Evolutionary conservation across 2,888 invertebrate genomes (phyloP).

Genomic region (Pristionchus mayeri): DNA sequence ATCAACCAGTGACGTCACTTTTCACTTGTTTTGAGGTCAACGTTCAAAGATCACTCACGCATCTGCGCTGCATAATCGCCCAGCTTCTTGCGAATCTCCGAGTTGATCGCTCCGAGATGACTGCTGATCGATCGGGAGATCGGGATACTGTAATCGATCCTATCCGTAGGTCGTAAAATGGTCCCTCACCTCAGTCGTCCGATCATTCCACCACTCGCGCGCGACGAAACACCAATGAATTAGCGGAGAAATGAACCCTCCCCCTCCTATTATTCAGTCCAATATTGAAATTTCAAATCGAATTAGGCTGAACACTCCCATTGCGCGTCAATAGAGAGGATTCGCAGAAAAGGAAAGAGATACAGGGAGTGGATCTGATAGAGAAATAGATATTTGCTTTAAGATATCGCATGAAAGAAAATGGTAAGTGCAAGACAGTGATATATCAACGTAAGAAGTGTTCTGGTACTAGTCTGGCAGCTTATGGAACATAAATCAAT

Average conservation of each 20-base stretch:
- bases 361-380: too few relatives aligned
- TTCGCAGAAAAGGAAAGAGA: too few relatives aligned
- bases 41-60: conserved; percentile 21
- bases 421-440: too few relatives aligned
- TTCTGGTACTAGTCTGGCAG: too few relatives aligned
- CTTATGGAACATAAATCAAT: too few relatives aligned
- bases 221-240: background rate
- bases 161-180: too few relatives aligned
- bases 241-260: background rate
- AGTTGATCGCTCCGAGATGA: conserved; percentile 30
- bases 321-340: too few relatives aligned
- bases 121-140: conserved; percentile 23
- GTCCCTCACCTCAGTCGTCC: background rate
- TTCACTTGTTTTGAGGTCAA: background rate
- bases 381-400: too few relatives aligned
- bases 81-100: conserved; percentile 17
- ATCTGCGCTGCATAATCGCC: conserved; percentile 8
- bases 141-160: background rate
- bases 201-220: conserved; percentile 16
- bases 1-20: background rate
- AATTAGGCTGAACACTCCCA: too few relatives aligned
- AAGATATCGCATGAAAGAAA: too few relatives aligned
- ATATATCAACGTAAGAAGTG: too few relatives aligned
- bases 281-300: too few relatives aligned
- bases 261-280: background rate